These are phyloP conservation scores for Ciconia nigra DNA, from an alignment of 2,797 vertebrate genomes.

Conservation along the genomic window DNA sequence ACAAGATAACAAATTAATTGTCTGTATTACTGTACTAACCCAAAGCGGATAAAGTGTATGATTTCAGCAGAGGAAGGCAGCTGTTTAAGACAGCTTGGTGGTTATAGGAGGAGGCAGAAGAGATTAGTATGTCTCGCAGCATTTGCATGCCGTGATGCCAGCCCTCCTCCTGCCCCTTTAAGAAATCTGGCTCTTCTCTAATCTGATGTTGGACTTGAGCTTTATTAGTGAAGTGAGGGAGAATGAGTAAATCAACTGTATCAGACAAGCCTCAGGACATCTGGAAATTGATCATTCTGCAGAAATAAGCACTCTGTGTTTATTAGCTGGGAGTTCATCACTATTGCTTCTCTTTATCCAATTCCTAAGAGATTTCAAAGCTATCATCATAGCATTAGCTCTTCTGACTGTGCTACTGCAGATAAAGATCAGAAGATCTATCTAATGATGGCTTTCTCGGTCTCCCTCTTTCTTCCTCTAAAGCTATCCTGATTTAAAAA, in stretches of 20 bases:
- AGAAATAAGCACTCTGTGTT: conserved; percentile 80
- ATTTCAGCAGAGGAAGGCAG: conserved; percentile 44
- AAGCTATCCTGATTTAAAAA: neutral
- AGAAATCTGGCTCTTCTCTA: conserved; percentile 67
- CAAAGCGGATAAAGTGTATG: conserved; percentile 46
- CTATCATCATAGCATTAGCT: conserved; percentile 79
- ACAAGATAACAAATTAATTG: conserved; percentile 80
- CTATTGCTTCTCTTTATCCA: conserved; percentile 77
- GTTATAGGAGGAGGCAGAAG: conserved; percentile 5
- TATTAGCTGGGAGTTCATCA: conserved; percentile 84
- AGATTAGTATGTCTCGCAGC: conserved; percentile 16
- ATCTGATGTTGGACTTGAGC: conserved; percentile 75
- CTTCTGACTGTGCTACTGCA: conserved; percentile 73
- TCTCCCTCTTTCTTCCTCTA: conserved; percentile 16
- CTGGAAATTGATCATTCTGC: conserved; percentile 82
- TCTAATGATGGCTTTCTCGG: conserved; percentile 72
- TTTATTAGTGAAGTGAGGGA: conserved; percentile 79
- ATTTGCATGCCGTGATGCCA: neutral
- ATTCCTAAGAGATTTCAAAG: conserved; percentile 81
- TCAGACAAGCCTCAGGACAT: conserved; percentile 82
- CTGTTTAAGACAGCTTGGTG: conserved; percentile 19
- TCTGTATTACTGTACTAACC: conserved; percentile 67
- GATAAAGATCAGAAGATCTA: conserved; percentile 78
- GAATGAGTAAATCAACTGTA: conserved; percentile 80
- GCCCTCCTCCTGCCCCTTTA: conserved; percentile 62